phyloP scores from a whole-genome alignment of 2,888 invertebrate genomes.

The Lissonota sp. region DNA sequence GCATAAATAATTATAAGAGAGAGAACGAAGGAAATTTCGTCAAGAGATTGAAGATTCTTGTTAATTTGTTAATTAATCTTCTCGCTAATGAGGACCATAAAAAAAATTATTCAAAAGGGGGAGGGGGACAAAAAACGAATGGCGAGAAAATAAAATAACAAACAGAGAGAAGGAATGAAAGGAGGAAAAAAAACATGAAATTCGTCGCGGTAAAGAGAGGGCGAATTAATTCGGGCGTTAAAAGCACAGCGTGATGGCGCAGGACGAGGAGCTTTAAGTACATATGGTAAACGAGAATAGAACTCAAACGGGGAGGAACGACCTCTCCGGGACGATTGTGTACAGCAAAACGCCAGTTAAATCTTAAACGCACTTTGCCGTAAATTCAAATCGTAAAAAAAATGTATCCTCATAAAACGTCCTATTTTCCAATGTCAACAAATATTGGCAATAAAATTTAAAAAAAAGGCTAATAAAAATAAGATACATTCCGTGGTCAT shows the following conservation, averaged over 20 bases:
- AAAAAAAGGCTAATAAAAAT: not conserved
- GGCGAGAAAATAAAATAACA: not conserved
- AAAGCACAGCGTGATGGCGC: slow-evolving; percentile 52
- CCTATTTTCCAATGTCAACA: not conserved
- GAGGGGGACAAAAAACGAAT: no score
- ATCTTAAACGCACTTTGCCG: no score
- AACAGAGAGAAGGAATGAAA: not conserved
- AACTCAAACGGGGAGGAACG: slow-evolving; percentile 65
- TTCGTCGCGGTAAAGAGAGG: slow-evolving; percentile 47
- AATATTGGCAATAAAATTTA: not conserved
- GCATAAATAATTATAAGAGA: no score
- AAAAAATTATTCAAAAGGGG: no score
- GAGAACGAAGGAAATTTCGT: no score
- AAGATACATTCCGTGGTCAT: no score
- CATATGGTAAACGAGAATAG: slow-evolving; percentile 66
- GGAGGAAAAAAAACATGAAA: slow-evolving; percentile 23
- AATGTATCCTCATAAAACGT: not conserved
- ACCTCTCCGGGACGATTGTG: slow-evolving; percentile 61
- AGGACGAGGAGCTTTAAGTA: slow-evolving; percentile 58
- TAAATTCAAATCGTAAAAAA: not conserved
- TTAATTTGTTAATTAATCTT: no score
- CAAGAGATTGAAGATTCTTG: no score
- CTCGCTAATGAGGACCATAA: no score
- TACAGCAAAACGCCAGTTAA: slow-evolving; percentile 24
- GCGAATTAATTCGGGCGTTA: slow-evolving; percentile 52